Evolutionary conservation across 2,797 vertebrate genomes (phyloP).

Genomic region (Caiman crocodilus): DNA sequence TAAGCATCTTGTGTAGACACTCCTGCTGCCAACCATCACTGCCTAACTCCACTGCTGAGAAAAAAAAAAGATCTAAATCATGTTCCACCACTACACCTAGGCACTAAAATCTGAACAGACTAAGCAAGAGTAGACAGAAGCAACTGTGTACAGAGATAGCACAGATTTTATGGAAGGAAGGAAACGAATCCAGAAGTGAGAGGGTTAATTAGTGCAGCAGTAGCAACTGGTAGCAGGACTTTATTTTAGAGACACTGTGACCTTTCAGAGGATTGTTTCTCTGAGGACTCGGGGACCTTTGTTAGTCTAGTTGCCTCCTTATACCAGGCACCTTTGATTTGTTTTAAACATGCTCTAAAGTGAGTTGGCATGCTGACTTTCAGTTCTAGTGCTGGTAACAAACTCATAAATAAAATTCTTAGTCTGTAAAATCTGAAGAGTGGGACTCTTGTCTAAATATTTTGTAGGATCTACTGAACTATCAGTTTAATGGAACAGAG

Average conservation of each 20-base stretch:
- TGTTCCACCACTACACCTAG: accelerated
- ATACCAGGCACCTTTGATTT: not conserved
- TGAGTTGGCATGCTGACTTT: not conserved
- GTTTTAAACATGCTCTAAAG: not conserved
- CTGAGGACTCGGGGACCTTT: not conserved
- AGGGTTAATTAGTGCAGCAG: not conserved
- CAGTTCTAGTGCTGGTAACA: not conserved
- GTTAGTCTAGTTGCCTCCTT: constrained; percentile 40
- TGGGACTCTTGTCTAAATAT: not conserved
- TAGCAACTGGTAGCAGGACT: not conserved
- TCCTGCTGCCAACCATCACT: not conserved
- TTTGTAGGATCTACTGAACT: accelerated
- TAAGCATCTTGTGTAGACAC: too few species aligned
- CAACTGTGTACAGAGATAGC: accelerated
- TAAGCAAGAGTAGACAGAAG: not conserved
- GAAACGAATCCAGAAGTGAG: not conserved
- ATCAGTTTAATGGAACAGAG: accelerated
- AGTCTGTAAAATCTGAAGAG: not conserved
- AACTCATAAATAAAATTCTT: not conserved
- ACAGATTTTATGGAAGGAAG: not conserved
- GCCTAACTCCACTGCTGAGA: not conserved
- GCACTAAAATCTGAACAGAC: not conserved
- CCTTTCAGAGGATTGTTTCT: not conserved
- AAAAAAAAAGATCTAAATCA: not conserved
- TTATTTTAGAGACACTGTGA: not conserved